Conservation (phyloP, 2,888 invertebrate species). For the Carterocephalus palaemon region DNA sequence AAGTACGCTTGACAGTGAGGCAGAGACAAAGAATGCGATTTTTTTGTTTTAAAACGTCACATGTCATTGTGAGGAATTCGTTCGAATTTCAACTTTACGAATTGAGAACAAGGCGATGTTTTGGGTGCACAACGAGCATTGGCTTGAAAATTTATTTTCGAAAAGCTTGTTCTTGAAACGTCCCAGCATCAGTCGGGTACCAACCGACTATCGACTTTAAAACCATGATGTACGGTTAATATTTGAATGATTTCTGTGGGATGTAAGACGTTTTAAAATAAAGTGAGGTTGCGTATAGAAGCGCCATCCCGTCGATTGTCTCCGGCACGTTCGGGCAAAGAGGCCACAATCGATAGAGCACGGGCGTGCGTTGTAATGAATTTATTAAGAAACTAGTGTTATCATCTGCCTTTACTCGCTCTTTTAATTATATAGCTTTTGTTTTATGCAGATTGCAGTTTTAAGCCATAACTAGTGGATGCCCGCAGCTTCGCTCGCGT, state of each 20-base stretch:
- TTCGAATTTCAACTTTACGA: constrained; percentile 21
- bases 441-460: too few species aligned
- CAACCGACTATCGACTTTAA: constrained; percentile 37
- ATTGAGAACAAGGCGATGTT: constrained; percentile 23
- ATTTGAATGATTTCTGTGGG: constrained; percentile 25
- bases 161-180: constrained; percentile 41
- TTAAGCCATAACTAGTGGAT: too few species aligned
- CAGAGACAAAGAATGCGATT: constrained; percentile 71
- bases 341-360: constrained; percentile 78
- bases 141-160: constrained; percentile 62
- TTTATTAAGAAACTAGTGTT: constrained; percentile 68
- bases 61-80: constrained; percentile 35
- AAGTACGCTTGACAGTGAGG: constrained; percentile 76
- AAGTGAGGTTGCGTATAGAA: constrained; percentile 65
- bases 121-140: constrained; percentile 40
- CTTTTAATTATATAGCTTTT: constrained; percentile 18
- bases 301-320: constrained; percentile 76
- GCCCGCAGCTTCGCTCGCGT: too few species aligned
- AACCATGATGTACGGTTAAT: constrained; percentile 15
- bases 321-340: constrained; percentile 74
- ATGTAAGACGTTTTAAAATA: constrained; percentile 37
- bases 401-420: constrained; percentile 40
- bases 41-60: constrained; percentile 57
- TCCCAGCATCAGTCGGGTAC: constrained; percentile 28
- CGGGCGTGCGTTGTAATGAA: constrained; percentile 77